Base-by-base conservation (phyloP, 2,888 invertebrate genomes). In the Malthinus seriepunctatus region DNA sequence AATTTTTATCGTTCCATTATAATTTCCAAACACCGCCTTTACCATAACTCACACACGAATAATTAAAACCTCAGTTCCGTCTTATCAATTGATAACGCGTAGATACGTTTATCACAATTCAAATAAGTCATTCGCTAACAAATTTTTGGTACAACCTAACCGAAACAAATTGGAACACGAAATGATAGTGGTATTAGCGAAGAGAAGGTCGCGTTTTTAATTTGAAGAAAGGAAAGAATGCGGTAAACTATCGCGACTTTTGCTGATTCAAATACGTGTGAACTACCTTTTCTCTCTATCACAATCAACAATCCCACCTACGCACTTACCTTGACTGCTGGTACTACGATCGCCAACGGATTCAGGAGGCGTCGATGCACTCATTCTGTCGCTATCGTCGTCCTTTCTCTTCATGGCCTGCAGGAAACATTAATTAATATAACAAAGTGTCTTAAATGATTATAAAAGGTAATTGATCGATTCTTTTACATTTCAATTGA, bases 401-500 rank as follows among this genome's bases (percentile, higher is more conserved):
- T 80, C 80, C 69, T 80, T 80, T 66, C 78, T 76, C 68, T 76
- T 80, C 63, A 81, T 70, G 44, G 80, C 81, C 81, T 81, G 73
- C 37, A 72, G 69, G 45, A 62, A 65, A 63, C 51, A 33, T 46
- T 14, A 52, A 52, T 39, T 42, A 39, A 32, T 32, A 46, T 23
- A 42, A 23, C 23, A 23, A 23, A 23, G 23, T 23, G 23, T 23
- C 23, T 23, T 23, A 23, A 23, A 23, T 5, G 23, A 5, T 23
- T 23, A 23, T 23, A 23, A 23, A 23, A 23, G 23, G 23, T 23
- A 23, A 23, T 23, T 5, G 23, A 23, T 23, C 23, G 23, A 2
- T 5, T 23, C 23, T 23, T 23, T 23, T 23, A 23, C 23, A 23
- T 23, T 23, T 23, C 23, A 23, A 23, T 23, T 23, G 23, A 23